phyloP scores from a whole-genome alignment of 2,888 invertebrate species.

The Nomada ferruginata region DNA sequence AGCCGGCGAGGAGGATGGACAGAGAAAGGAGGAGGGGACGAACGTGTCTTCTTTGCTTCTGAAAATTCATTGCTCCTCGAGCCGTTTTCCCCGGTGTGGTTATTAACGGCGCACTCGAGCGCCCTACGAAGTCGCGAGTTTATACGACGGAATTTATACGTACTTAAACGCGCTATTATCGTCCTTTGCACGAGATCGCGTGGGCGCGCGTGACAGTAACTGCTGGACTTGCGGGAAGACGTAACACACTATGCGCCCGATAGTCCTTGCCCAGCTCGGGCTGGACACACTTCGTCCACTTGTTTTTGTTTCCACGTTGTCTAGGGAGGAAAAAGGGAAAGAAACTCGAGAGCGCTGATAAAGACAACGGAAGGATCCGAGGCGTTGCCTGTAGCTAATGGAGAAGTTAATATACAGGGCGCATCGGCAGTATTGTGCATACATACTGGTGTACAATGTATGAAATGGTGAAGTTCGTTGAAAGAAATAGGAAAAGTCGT shows the following conservation, averaged over 20 bases:
- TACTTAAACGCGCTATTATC: slow-evolving; percentile 64
- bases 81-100: slow-evolving; percentile 51
- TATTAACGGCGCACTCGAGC: slow-evolving; percentile 62
- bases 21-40: neutral
- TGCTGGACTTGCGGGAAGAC: slow-evolving; percentile 47
- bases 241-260: slow-evolving; percentile 34
- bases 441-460: no score
- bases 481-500: neutral
- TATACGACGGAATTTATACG: slow-evolving; percentile 63
- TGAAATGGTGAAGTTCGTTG: no score
- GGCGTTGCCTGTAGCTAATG: neutral
- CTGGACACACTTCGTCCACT: slow-evolving; percentile 16
- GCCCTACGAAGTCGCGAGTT: slow-evolving; percentile 54
- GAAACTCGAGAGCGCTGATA: neutral
- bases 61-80: slow-evolving; percentile 59
- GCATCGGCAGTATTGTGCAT: no score
- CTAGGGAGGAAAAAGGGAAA: neutral
- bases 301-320: slow-evolving; percentile 4
- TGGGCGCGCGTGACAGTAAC: slow-evolving; percentile 62
- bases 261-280: slow-evolving; percentile 28
- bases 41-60: slow-evolving; percentile 20
- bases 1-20: slow-evolving; percentile 6
- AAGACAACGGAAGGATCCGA: slow-evolving; percentile 9
- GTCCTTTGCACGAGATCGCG: slow-evolving; percentile 58
- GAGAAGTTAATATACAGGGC: neutral